These are phyloP conservation scores for Eulimnadia texana DNA, from an alignment of 1,140 invertebrate genomes.

Conservation along the genomic window DNA sequence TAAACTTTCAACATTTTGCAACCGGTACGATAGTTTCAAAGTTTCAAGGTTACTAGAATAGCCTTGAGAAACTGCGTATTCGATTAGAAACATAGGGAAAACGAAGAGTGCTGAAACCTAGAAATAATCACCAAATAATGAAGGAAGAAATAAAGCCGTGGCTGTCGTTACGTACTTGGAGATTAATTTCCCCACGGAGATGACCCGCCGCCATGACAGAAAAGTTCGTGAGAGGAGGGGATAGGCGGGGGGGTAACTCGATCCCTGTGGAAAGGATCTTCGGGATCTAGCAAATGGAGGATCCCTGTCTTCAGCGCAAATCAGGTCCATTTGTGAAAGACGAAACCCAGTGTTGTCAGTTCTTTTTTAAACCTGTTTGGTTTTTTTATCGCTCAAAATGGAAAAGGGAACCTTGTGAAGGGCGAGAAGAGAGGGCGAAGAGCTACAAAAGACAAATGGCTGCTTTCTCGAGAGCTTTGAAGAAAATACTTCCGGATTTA, in stretches of 20 bases:
- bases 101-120: too few relatives aligned
- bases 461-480: background rate
- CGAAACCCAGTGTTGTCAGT: background rate
- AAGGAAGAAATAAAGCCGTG: background rate
- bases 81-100: too few relatives aligned
- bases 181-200: background rate
- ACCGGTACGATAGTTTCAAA: too few relatives aligned
- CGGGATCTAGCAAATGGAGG: background rate
- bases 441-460: background rate
- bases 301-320: background rate
- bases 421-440: background rate
- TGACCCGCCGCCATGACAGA: too few relatives aligned
- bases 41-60: too few relatives aligned
- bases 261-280: background rate
- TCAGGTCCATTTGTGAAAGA: background rate
- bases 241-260: background rate
- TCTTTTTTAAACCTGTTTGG: background rate
- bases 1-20: background rate
- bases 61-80: too few relatives aligned
- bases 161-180: background rate
- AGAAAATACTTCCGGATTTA: background rate
- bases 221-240: too few relatives aligned
- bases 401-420: background rate
- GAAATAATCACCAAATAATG: background rate
- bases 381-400: background rate